These are phyloP conservation scores for Drosophila setosimentum DNA, from an alignment of 2,888 invertebrate species.

Conservation along the genomic window DNA sequence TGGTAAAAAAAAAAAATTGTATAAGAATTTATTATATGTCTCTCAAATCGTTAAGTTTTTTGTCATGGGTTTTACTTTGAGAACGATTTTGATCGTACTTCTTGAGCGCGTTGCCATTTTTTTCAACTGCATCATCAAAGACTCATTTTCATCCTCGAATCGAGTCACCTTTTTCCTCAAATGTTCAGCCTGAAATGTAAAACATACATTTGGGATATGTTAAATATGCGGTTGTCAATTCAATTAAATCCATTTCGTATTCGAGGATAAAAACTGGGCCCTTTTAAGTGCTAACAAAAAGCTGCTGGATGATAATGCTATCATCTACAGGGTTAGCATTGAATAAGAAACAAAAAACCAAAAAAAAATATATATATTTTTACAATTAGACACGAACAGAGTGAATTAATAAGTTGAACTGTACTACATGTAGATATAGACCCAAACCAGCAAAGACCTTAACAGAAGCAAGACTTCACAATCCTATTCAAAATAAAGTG, in stretches of 20 bases:
- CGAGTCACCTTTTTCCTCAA: constrained; percentile 95
- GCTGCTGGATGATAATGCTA: constrained; percentile 19
- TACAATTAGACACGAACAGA: constrained; percentile 28
- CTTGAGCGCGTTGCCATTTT: constrained; percentile 96
- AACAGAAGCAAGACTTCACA: neutral
- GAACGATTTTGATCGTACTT: constrained; percentile 87
- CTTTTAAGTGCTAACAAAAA: constrained; percentile 28
- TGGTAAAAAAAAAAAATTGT: constrained; percentile 16
- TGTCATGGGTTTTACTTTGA: constrained; percentile 24
- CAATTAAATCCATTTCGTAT: constrained; percentile 43
- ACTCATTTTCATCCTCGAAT: constrained; percentile 98
- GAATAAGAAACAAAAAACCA: constrained; percentile 7
- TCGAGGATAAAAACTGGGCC: constrained; percentile 72
- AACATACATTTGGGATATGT: constrained; percentile 58
- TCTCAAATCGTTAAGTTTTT: constrained; percentile 18
- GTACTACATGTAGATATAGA: constrained; percentile 30
- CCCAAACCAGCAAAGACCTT: constrained; percentile 37
- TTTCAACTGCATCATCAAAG: constrained; percentile 96
- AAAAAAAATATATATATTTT: constrained; percentile 1
- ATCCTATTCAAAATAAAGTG: neutral
- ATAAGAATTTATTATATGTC: constrained; percentile 20
- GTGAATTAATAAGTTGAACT: constrained; percentile 20
- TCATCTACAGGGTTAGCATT: constrained; percentile 41
- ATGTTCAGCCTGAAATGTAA: constrained; percentile 90
- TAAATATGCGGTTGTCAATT: constrained; percentile 13